A percentile compares a stretch with the other conserved stretches of the same genome.
These are phyloP conservation scores for Otolemur garnettii DNA, from an alignment of 2,113 vertebrate genomes.

Conservation along the genomic window DNA sequence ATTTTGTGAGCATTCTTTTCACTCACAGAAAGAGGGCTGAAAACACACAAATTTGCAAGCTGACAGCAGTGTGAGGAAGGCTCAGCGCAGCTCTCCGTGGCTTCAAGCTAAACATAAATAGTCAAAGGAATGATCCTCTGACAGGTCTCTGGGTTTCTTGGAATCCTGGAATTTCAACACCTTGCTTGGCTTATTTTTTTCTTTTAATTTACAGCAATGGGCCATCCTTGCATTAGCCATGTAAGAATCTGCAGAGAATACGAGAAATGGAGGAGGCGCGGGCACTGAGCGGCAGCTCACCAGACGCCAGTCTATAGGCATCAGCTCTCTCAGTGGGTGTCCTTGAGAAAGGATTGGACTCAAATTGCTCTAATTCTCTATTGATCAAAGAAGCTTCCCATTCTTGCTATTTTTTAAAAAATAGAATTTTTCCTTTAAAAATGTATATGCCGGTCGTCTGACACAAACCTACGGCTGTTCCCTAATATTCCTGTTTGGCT, in stretches of 20 bases:
- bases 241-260: too few species aligned
- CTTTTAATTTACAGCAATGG: background rate
- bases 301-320: background rate
- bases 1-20: background rate
- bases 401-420: background rate
- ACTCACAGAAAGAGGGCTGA: background rate
- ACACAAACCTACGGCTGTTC: background rate
- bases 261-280: background rate
- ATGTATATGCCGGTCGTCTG: background rate
- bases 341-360: background rate
- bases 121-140: background rate
- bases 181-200: background rate
- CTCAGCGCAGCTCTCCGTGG: accelerated
- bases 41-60: accelerated
- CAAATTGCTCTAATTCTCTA: background rate
- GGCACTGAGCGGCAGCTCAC: accelerated
- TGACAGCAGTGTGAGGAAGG: background rate
- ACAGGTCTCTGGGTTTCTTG: background rate
- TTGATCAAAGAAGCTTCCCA: background rate
- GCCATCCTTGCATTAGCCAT: too few species aligned
- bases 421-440: background rate
- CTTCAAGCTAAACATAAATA: background rate
- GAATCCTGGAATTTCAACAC: background rate
- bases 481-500: background rate
- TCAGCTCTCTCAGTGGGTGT: accelerated